Evolutionary conservation across 2,888 invertebrate genomes (phyloP).

Genomic region (Prenolepis imparis): DNA sequence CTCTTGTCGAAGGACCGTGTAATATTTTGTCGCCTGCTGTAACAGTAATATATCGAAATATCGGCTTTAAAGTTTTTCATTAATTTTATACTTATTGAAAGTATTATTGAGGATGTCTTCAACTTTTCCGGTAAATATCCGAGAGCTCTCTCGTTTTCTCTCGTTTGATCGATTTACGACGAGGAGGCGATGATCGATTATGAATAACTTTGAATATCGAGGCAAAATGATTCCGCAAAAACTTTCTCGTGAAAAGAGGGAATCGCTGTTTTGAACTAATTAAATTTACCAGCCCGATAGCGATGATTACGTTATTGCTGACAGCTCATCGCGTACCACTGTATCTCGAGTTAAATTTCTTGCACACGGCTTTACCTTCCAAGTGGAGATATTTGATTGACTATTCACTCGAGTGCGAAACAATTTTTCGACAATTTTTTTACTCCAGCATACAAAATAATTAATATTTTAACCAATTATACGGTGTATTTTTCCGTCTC

Average conservation of each 20-base stretch:
- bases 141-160: background rate
- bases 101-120: background rate
- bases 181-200: constrained; percentile 14
- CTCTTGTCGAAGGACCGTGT: background rate
- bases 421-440: constrained; percentile 16
- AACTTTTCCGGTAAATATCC: background rate
- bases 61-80: background rate
- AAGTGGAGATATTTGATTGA: constrained; percentile 25
- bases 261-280: constrained; percentile 41
- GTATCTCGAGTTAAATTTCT: constrained; percentile 47
- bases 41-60: background rate
- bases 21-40: background rate
- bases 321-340: background rate
- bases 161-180: background rate
- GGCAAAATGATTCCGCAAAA: constrained; percentile 12
- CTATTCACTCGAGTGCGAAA: constrained; percentile 34
- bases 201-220: constrained; percentile 37
- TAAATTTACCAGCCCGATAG: constrained; percentile 43
- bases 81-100: background rate
- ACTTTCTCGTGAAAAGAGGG: constrained; percentile 14
- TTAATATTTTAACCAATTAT: background rate
- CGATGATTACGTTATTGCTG: constrained; percentile 44
- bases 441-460: background rate
- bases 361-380: background rate
- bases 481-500: background rate